Base-by-base conservation (phyloP, 2,113 vertebrate genomes). In the Halcyon senegalensis region DNA sequence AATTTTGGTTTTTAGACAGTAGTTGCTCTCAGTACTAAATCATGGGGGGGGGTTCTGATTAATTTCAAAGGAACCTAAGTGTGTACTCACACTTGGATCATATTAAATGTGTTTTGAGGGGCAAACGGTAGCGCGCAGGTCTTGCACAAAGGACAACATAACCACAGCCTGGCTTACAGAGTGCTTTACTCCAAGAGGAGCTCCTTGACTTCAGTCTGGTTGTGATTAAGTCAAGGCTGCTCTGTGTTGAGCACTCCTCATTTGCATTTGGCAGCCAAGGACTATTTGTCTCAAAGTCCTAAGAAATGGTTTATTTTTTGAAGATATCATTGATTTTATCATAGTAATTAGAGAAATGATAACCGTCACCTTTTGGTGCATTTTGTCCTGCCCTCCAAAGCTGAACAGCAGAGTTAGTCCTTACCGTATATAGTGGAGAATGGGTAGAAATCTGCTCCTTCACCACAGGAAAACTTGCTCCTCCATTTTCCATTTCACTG, bases 221-320 rank as follows among this genome's bases (percentile, higher is more conserved):
- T 23, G 11, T 18, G 17, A 58, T 60, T 64, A 60, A 75, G 27
- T 9, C 76, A 84, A 74, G 17, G 4, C 1, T 62, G 23, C 58
- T 63, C 44, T 48, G 5, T 27, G 11, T 23, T 48, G 3, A 82
- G 11, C 7, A 13, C 5, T 33, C 17, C 28, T 60, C 0, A 0
- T 75, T 72, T 94, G 81, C 20, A 7, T 19, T 35, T 39, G n/a
- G 10, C 31, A 59, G 5, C n/a, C 6, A 35, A 62, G 19, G 18
- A 58, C 1, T 12, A 27, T 15, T 67, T 41, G 9, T 28, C 78
- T 55, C 39, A 8, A 23, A 78, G 24, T 76, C 35, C 23, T 46
- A 28, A 18, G 23, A 60, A 48, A 56, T 53, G 4, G 9, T 12
- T 9, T 35, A 6, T n/a, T 58, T n/a, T 58, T 31, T 17, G 30